Evolutionary conservation across 2,797 vertebrate species (phyloP).

Genomic region (Telmatherina bonti): DNA sequence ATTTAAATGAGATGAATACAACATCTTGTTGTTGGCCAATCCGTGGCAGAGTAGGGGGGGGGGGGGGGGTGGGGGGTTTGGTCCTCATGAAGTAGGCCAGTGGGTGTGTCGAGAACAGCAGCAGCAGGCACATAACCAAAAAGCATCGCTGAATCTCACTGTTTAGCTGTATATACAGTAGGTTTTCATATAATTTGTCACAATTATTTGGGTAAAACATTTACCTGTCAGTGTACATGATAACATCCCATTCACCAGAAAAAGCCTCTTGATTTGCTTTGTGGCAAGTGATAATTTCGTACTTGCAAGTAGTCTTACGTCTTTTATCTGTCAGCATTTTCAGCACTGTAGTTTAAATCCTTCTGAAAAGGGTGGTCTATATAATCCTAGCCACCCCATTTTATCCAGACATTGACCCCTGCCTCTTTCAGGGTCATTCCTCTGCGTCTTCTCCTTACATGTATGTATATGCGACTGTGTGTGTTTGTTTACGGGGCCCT

Average conservation of each 20-base stretch:
- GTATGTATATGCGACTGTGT: slow-evolving; percentile 19
- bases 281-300: not conserved
- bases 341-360: slow-evolving; percentile 17
- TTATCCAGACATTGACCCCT: slow-evolving; percentile 68
- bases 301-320: not conserved
- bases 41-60: not conserved
- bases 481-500: slow-evolving; percentile 54
- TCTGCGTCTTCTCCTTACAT: slow-evolving; percentile 50
- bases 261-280: not conserved
- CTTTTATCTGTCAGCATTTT: slow-evolving; percentile 6
- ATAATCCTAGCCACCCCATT: slow-evolving; percentile 45
- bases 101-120: not conserved
- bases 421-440: slow-evolving; percentile 74
- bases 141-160: not conserved
- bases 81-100: not conserved
- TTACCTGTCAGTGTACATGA: not conserved
- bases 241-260: not conserved
- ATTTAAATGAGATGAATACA: too few species aligned
- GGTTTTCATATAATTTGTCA: not conserved
- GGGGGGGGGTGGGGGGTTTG: too few species aligned
- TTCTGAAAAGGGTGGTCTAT: slow-evolving; percentile 60
- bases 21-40: not conserved
- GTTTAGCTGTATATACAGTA: not conserved
- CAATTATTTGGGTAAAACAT: not conserved
- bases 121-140: not conserved